Evolutionary conservation across 2,113 vertebrate species (phyloP).

Genomic region (Chiloscyllium plagiosum): DNA sequence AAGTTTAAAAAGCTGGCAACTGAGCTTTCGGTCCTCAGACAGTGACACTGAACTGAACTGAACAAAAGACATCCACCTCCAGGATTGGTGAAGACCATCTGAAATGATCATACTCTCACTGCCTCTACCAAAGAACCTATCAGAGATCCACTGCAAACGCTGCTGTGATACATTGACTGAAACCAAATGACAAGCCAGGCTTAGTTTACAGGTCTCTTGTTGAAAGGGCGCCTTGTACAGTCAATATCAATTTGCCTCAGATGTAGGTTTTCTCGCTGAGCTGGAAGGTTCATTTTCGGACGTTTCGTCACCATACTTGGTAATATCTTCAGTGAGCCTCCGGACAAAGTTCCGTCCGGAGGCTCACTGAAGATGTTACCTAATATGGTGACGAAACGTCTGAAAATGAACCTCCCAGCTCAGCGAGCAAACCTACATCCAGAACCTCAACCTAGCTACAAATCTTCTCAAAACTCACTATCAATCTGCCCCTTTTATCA

Average conservation of each 20-base stretch:
- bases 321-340: no score
- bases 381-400: no score
- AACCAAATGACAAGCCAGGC: neutral
- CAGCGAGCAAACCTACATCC: no score
- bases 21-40: neutral
- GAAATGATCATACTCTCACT: neutral
- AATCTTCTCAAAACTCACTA: no score
- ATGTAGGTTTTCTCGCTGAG: no score
- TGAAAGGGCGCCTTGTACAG: neutral
- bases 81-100: neutral
- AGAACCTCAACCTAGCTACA: no score
- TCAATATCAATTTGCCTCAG: neutral
- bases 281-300: no score
- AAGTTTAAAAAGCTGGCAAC: neutral
- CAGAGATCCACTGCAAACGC: neutral
- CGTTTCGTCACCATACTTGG: no score
- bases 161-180: neutral
- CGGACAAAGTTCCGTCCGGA: no score
- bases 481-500: neutral
- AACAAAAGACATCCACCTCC: neutral
- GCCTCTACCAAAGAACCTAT: neutral
- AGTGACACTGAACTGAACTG: neutral
- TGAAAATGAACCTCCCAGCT: no score
- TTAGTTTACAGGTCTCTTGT: no score
- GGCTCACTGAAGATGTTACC: no score